A percentile compares a stretch with the other conserved stretches of the same genome.
Evolutionary conservation across 37 sponge, comb jelly and placozoan genomes (phyloP).

Genomic region (Mnemiopsis leidyi): DNA sequence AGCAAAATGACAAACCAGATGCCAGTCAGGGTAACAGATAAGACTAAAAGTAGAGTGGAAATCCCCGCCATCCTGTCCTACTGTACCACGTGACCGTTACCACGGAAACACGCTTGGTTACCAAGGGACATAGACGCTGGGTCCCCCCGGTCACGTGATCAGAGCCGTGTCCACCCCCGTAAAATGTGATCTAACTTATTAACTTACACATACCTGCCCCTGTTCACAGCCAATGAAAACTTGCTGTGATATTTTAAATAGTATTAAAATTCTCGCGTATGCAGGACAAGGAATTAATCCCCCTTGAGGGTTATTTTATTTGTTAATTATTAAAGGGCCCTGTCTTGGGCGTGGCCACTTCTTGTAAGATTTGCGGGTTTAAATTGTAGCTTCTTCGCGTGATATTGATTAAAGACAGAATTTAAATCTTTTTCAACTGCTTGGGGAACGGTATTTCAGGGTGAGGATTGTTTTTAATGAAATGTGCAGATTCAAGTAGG

Average conservation of each 20-base stretch:
- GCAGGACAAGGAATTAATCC: not conserved
- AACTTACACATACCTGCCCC: not conserved
- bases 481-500: no score
- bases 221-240: not conserved
- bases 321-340: no score
- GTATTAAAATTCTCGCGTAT: not conserved
- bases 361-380: no score
- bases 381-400: no score
- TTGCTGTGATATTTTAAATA: not conserved
- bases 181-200: not conserved
- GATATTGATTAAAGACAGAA: no score
- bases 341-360: no score
- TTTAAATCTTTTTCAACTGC: no score
- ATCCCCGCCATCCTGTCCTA: not conserved
- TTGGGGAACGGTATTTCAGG: no score
- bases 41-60: not conserved
- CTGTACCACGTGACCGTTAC: not conserved
- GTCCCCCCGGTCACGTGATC: not conserved
- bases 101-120: not conserved
- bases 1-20: no score
- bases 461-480: no score
- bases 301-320: no score
- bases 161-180: not conserved
- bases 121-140: not conserved
- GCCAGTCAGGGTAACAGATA: no score